A percentile compares a stretch with the other conserved stretches of the same genome.
phyloP scores from a whole-genome alignment of 2,113 vertebrate species.

The Pygoscelis adeliae region DNA sequence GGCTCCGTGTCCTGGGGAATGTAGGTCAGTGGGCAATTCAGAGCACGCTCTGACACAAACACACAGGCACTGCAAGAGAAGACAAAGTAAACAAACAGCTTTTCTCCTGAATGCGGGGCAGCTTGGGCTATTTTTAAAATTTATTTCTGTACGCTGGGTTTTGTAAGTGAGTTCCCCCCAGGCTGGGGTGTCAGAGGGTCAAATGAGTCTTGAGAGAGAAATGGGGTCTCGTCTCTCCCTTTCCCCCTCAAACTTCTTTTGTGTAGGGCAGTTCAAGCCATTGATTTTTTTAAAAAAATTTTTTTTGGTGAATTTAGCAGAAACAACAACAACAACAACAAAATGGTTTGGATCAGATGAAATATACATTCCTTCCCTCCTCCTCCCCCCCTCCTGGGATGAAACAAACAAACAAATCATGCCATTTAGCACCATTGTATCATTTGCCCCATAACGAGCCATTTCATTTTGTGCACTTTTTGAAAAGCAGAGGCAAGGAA shows the following conservation, averaged over 20 bases:
- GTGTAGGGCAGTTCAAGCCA: neutral
- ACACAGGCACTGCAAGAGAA: neutral
- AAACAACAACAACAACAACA: neutral
- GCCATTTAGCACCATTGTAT: constrained; percentile 55
- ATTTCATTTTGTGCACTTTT: constrained; percentile 24
- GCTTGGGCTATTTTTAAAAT: neutral
- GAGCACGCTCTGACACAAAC: neutral
- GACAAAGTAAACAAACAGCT: constrained; percentile 34
- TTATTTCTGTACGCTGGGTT: neutral
- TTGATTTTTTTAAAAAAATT: neutral
- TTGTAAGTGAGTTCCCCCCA: neutral
- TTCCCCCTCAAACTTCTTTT: neutral
- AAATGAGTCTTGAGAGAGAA: neutral
- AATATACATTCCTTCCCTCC: constrained; percentile 39
- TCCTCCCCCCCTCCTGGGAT: constrained; percentile 35
- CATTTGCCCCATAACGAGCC: constrained; percentile 21
- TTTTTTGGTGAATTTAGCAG: neutral
- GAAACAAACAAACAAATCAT: constrained; percentile 54
- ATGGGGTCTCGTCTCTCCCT: neutral
- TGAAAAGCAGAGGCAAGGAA: constrained; percentile 20
- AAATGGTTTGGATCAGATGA: constrained; percentile 29
- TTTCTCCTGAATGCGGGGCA: neutral
- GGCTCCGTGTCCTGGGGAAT: neutral
- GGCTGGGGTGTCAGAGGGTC: neutral
- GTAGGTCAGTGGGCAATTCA: constrained; percentile 49